phyloP scores from a whole-genome alignment of 2,888 invertebrate species.

The Unio pictorum region DNA sequence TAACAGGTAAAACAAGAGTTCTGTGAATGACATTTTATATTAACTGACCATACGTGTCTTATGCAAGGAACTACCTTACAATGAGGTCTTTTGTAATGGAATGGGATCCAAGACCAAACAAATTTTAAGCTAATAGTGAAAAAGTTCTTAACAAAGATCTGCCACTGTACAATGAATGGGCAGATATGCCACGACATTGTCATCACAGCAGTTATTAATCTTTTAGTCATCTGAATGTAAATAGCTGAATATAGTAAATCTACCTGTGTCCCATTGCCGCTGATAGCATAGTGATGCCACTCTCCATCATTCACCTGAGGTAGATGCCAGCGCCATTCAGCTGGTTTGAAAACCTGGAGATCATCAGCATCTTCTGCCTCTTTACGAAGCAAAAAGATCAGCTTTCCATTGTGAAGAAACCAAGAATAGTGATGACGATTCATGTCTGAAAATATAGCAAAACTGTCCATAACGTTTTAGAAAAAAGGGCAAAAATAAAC shows the following conservation, averaged over 20 bases:
- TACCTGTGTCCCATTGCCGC: constrained; percentile 92
- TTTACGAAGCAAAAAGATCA: constrained; percentile 90
- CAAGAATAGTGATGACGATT: constrained; percentile 98
- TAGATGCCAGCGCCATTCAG: constrained; percentile 99
- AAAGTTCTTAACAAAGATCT: no score
- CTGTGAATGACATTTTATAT: no score
- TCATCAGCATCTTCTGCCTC: constrained; percentile 77
- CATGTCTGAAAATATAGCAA: constrained; percentile 81
- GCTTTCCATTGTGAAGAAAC: constrained; percentile 96
- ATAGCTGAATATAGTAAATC: neutral
- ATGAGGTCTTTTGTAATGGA: no score
- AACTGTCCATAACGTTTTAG: neutral
- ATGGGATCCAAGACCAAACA: no score
- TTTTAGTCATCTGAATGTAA: no score
- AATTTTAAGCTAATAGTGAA: no score
- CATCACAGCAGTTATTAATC: neutral
- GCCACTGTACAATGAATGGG: no score
- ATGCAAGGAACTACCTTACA: no score
- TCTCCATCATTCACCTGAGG: constrained; percentile 95
- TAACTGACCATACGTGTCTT: no score
- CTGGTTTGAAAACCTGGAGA: constrained; percentile 80
- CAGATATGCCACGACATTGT: no score
- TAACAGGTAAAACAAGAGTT: no score
- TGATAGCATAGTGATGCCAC: constrained; percentile 98
- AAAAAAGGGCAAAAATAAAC: neutral